A percentile compares a stretch with the other conserved stretches of the same genome.
These are phyloP conservation scores for Anguilla obscura DNA, from an alignment of 2,797 vertebrate genomes.

Conservation along the genomic window DNA sequence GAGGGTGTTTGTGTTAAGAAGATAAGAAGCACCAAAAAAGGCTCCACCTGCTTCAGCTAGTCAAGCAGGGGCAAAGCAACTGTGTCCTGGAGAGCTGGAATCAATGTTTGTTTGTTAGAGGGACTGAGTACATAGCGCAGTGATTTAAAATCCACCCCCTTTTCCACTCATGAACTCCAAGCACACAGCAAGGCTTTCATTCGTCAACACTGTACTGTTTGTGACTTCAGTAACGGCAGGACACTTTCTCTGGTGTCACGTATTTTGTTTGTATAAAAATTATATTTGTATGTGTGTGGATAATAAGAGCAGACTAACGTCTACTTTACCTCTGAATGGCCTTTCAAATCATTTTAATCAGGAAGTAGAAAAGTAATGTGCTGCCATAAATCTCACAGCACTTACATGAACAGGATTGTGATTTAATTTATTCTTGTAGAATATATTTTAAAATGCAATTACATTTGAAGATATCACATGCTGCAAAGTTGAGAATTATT, in stretches of 20 bases:
- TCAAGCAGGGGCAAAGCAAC: slow-evolving; percentile 34
- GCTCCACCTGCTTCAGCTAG: slow-evolving; percentile 34
- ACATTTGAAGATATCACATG: background rate
- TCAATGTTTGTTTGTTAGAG: slow-evolving; percentile 58
- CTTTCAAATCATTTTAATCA: background rate
- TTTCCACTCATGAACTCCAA: slow-evolving; percentile 65
- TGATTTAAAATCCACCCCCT: slow-evolving; percentile 43
- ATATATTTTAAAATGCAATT: background rate
- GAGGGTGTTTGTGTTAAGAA: slow-evolving; percentile 41
- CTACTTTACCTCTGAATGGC: background rate
- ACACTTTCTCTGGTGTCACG: slow-evolving; percentile 24
- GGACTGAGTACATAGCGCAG: slow-evolving; percentile 38
- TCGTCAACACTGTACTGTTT: slow-evolving; percentile 51
- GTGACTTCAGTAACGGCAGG: slow-evolving; percentile 47
- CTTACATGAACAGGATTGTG: background rate
- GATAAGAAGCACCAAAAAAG: slow-evolving; percentile 34
- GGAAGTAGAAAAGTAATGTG: slow-evolving; percentile 1
- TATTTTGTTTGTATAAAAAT: slow-evolving; percentile 28
- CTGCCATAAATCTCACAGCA: background rate
- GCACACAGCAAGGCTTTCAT: slow-evolving; percentile 57
- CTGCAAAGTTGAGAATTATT: background rate
- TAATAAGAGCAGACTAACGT: background rate
- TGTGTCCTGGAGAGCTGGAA: slow-evolving; percentile 16
- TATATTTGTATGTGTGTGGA: slow-evolving; percentile 1
- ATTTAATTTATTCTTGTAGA: background rate